Base-by-base conservation (phyloP, 2,113 vertebrate genomes). In the Oreochromis aureus region DNA sequence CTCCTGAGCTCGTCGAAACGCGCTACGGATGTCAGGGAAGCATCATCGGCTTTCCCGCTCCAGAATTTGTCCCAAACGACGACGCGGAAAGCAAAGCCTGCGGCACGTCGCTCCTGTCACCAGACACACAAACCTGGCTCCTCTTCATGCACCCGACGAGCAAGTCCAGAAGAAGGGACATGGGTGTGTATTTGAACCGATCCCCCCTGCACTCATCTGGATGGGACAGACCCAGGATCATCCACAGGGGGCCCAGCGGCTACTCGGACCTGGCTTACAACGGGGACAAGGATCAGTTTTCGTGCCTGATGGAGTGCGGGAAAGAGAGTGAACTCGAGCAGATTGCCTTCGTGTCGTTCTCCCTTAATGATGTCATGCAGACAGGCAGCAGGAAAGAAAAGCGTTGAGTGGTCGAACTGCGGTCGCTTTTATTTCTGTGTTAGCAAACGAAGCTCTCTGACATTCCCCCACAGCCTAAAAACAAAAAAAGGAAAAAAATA, bases 291-390 rank as follows among this genome's bases (percentile, higher is more conserved):
- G 95, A 96, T 6, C n/a, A 92, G 7, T 98, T 99, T 2, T 97
- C 95, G 0, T 99, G 98, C 90, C 84, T 99, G 89, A 97, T 98
- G 87, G 98, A 99, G 91, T 96, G 98, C 12, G 98, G 98, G 2
- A 89, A 91, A 24, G 89, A 94, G 15, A 96, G 94, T 44, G 96
- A 96, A 88, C 86, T 95, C 1, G 96, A 97, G 89, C 94, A 96
- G 89, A 97, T 97, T 34, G 95, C 95, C 5, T 97, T 96, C 53
- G 54, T 96, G 86, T 93, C 94, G 18, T 97, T 96, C 81, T 92
- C 88, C 34, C 95, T 96, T 5, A 84, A 85, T 71, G 95, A 97
- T 66, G 89, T 97, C 85, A 92, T 95, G 92, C 94, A 95, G 78
- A 90, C 89, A 9, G 89, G 92, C 13, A 66, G 56, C 36, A 93